Percentiles rank a stretch among this genome's conserved stretches.
phyloP scores from a whole-genome alignment of 2,797 vertebrate species.

The Setipinna tenuifilis region DNA sequence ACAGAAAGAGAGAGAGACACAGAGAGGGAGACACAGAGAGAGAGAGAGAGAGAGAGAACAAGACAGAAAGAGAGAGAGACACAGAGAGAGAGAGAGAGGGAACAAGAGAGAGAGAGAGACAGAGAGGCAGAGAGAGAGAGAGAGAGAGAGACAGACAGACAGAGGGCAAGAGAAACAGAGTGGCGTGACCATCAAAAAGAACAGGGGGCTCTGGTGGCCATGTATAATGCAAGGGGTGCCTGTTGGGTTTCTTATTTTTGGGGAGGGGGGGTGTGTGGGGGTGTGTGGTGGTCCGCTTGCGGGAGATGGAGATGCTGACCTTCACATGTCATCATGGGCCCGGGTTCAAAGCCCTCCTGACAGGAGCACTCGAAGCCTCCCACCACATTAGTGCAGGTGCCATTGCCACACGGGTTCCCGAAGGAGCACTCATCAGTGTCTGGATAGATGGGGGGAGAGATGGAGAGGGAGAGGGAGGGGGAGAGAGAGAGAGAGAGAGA shows the following conservation, averaged over 20 bases:
- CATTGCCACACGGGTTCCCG: slow-evolving; percentile 90
- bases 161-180: no score
- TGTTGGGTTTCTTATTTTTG: neutral
- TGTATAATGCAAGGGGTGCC: neutral
- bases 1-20: slow-evolving; percentile 9
- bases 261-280: neutral
- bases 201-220: neutral
- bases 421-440: slow-evolving; percentile 92
- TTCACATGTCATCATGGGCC: slow-evolving; percentile 93
- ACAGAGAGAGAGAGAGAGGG: no score
- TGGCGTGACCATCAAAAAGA: neutral
- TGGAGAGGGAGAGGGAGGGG: neutral
- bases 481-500: no score
- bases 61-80: no score
- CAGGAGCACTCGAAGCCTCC: slow-evolving; percentile 92
- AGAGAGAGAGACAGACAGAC: neutral
- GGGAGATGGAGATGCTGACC: slow-evolving; percentile 67
- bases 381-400: slow-evolving; percentile 89
- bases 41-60: no score
- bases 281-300: neutral
- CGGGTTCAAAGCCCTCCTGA: slow-evolving; percentile 90
- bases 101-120: no score
- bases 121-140: no score
- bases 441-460: slow-evolving; percentile 55
- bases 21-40: neutral